A percentile compares a stretch with the other conserved stretches of the same genome.
phyloP scores from a whole-genome alignment of 2,113 vertebrate species.

The Zosterops pallidus region DNA sequence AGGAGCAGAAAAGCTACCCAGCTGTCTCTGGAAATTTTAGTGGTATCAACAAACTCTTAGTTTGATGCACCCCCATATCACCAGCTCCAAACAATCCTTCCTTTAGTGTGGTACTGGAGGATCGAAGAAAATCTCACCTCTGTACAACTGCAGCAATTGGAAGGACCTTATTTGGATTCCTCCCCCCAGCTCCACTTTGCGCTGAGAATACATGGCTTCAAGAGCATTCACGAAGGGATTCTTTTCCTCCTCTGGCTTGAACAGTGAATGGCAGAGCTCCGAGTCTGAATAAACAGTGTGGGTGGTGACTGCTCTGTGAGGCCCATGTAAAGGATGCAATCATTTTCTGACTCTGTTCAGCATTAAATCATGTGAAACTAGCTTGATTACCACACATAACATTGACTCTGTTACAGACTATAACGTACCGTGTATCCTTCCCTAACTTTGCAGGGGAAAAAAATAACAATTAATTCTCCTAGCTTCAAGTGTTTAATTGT shows the following conservation, averaged over 20 bases:
- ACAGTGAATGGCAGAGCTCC: constrained; percentile 82
- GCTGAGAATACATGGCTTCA: constrained; percentile 74
- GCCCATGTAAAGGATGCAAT: constrained; percentile 81
- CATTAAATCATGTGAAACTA: constrained; percentile 80
- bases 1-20: background rate
- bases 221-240: constrained; percentile 70
- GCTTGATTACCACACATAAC: constrained; percentile 64
- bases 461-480: constrained; percentile 65
- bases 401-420: constrained; percentile 49
- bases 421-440: constrained; percentile 44
- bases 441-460: constrained; percentile 44
- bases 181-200: constrained; percentile 60
- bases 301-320: constrained; percentile 84
- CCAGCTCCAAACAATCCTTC: background rate
- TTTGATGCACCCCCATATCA: background rate
- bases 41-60: background rate
- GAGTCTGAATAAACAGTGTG: constrained; percentile 88
- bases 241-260: constrained; percentile 76
- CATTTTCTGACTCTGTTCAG: constrained; percentile 76
- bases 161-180: constrained; percentile 66
- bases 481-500: constrained; percentile 76
- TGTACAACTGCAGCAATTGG: constrained; percentile 33
- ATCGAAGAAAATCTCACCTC: constrained; percentile 56
- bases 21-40: background rate
- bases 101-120: background rate